A percentile compares a stretch with the other conserved stretches of the same genome.
Evolutionary conservation across 2,797 vertebrate species (phyloP).

Genomic region (Rallus crepitans): DNA sequence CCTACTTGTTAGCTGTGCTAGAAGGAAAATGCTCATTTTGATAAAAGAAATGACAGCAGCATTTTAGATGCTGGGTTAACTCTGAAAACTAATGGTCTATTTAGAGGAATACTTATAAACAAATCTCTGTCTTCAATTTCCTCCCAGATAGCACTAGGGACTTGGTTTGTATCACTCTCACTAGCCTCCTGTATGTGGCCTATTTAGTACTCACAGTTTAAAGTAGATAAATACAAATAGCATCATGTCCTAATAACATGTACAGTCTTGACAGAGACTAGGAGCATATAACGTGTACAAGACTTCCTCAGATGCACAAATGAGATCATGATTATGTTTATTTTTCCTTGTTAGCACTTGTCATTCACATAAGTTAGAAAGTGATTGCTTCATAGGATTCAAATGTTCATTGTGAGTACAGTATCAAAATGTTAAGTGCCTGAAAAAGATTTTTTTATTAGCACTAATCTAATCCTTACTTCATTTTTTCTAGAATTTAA

Average conservation of each 20-base stretch:
- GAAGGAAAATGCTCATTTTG: background rate
- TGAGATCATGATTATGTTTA: background rate
- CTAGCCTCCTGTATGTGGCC: background rate
- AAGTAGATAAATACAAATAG: background rate
- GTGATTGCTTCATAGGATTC: background rate
- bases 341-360: conserved; percentile 16
- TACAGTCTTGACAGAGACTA: background rate
- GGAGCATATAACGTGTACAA: background rate
- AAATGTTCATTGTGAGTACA: background rate
- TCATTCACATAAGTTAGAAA: background rate
- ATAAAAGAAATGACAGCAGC: rapidly evolving
- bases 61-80: background rate
- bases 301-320: background rate
- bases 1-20: background rate
- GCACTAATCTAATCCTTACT: background rate
- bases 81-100: background rate
- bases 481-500: background rate
- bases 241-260: background rate
- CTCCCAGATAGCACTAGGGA: background rate
- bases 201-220: background rate
- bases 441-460: background rate
- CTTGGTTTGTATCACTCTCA: background rate
- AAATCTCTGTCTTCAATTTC: background rate
- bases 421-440: background rate
- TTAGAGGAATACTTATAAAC: background rate